Base-by-base conservation (phyloP, 2,113 vertebrate genomes). In the Lamprotornis superbus region DNA sequence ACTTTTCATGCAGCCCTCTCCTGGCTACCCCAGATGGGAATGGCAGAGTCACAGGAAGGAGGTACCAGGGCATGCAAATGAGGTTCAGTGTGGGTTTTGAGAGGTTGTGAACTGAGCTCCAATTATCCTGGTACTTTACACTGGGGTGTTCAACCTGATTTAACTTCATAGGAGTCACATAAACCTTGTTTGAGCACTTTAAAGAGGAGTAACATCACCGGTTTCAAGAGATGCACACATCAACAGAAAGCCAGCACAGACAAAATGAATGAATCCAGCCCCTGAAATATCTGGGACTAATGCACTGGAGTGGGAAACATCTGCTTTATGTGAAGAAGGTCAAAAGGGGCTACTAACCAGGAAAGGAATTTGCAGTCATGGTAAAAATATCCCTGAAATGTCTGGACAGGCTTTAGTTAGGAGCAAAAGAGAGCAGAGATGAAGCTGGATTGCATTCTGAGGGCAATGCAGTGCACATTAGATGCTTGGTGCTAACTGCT, bases 321-420 rank as follows among this genome's bases (percentile, higher is more conserved):
- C 53, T 90, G 74, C 40, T 77, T 94, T 85, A 74, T 30, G 70
- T 65, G 60, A 91, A 57, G 57, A 84, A 85, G 57, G 74, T 91
- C 74, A 87, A 60, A 67, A 91, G 17, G 4, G 42, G 42, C 67
- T 77, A 28, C 53, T 80, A 69, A 46, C 59, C 63, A 63, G 55
- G 81, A 83, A 84, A 91, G n/a, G 65, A 95, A 87, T 95, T 83
- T 40, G 42, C 37, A 27, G 59, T 87, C 25, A 39, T 24, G 13
- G 46, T 57, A 69, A 82, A 97, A 93, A 79, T 57, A 80, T 83
- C 78, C 28, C 35, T 91, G 78, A 79, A 87, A 91, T 83, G 37
- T 50, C 57, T 82, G 74, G 61, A n/a, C 9, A 49, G 50, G 30
- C 20, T 25, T 24, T 44, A n/a, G 33, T 24, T 42, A 35, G n/a